Evolutionary conservation across 2,797 vertebrate genomes (phyloP).

Genomic region (Atherinosoma microstoma): DNA sequence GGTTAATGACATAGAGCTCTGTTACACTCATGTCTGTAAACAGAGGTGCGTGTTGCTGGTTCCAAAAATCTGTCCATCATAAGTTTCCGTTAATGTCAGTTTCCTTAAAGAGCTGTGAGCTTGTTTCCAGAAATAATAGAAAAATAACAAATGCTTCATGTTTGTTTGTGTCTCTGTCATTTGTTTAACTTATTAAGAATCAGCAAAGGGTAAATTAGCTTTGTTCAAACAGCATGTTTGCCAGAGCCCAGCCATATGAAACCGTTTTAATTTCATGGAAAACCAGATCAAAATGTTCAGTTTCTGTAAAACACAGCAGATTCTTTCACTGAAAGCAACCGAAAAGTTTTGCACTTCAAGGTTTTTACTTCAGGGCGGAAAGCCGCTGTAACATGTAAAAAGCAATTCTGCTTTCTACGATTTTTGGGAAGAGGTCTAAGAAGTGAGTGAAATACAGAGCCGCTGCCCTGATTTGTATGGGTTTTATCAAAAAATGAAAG

Average conservation of each 20-base stretch:
- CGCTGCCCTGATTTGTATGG: too few relatives aligned
- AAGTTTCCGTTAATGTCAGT: conserved; percentile 51
- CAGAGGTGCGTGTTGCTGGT: conserved; percentile 62
- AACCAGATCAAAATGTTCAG: not conserved
- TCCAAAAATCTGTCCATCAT: conserved; percentile 72
- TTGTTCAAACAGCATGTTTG: not conserved
- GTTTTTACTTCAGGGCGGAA: not conserved
- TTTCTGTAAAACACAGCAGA: not conserved
- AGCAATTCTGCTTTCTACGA: too few relatives aligned
- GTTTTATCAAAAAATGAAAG: too few relatives aligned
- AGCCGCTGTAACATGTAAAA: too few relatives aligned
- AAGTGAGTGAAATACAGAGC: too few relatives aligned
- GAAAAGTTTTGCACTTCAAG: not conserved
- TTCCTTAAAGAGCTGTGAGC: conserved; percentile 22
- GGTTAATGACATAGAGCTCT: conserved; percentile 80
- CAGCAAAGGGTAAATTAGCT: not conserved
- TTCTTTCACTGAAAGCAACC: not conserved
- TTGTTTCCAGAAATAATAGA: not conserved
- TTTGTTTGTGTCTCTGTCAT: not conserved
- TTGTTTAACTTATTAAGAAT: not conserved
- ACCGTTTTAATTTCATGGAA: too few relatives aligned
- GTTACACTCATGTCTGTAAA: conserved; percentile 80
- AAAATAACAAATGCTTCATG: not conserved
- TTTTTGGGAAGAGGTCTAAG: too few relatives aligned
- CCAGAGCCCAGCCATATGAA: not conserved